Evolutionary conservation across 2,888 invertebrate genomes (phyloP), one percentile per base, ranked within the genome.

Genomic region (Isoperla grammatica): DNA sequence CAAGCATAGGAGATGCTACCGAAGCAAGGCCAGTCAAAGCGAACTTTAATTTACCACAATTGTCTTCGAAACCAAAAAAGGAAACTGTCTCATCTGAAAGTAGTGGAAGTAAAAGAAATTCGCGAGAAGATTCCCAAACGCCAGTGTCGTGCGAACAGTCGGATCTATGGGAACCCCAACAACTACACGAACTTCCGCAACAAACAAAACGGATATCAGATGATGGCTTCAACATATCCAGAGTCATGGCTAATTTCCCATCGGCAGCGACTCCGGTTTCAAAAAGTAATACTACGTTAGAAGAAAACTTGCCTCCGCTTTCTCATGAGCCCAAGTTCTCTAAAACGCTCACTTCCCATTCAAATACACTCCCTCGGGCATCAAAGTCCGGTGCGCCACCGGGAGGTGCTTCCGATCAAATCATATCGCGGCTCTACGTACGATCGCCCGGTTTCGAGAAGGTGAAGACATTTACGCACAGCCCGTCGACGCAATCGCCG

Each of bases 1-100:
- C 57, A 11, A 50, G 55, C 22, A 19, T 42, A 13, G 40, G 37
- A 12, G 57, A 39, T 8, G 57, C 23, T n/a, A 22, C 29, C 12
- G 53, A 37, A n/a, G 9, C 15, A 8, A 12, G 53, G 17, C 15
- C 53, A 9, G 15, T 39, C 4, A 29, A 29, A 29, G 4, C 29
- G 8, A 8, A 29, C 4, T 29, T 29, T 6, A 29, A 29, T 29
- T 29, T 29, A 29, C 29, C 8, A 8, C n/a, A n/a, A n/a, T n/a
- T n/a, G n/a, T n/a, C n/a, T n/a, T n/a, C n/a, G n/a, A n/a, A n/a
- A n/a, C 8, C 29, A 29, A 29, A 29, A 29, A 8, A 29, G 29
- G 29, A 29, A 29, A 29, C 8, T 29, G 4, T 29, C 4, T 29
- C 29, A 8, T 29, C 29, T 8, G 29, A 29, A 29, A 29, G 29